Percentiles rank a stretch among this genome's conserved stretches.
phyloP scores from a whole-genome alignment of 2,797 vertebrate genomes.

The Morelia viridis region DNA sequence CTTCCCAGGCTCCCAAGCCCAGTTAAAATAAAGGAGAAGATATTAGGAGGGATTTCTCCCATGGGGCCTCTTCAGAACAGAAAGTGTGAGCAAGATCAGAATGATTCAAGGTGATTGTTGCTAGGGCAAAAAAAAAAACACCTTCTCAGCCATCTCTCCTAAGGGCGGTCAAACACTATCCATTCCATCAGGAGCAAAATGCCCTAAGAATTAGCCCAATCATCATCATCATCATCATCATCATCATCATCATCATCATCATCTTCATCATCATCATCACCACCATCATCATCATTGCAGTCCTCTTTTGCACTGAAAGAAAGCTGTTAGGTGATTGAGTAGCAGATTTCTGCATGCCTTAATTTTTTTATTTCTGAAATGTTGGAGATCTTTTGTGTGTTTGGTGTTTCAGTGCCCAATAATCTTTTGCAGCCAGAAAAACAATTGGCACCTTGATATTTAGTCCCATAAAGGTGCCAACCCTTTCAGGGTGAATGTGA shows the following conservation, averaged over 20 bases:
- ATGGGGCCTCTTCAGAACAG: not conserved
- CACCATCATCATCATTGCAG: not conserved
- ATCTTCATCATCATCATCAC: too few relatives aligned
- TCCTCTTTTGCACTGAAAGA: not conserved
- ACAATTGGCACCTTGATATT: not conserved
- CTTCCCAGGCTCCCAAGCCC: not conserved
- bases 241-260: not conserved
- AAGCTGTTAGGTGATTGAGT: not conserved
- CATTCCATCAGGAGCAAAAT: not conserved
- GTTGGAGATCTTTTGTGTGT: too few relatives aligned
- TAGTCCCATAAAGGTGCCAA: not conserved
- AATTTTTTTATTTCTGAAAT: not conserved
- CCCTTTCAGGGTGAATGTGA: not conserved
- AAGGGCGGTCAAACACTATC: not conserved
- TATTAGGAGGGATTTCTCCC: not conserved
- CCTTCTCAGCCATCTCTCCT: not conserved
- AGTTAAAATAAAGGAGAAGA: not conserved
- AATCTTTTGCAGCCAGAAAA: not conserved
- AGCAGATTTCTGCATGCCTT: not conserved
- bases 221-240: not conserved
- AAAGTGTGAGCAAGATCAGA: not conserved
- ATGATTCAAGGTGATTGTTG: not conserved
- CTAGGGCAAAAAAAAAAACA: too few relatives aligned
- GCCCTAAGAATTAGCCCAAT: not conserved
- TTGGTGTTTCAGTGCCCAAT: not conserved